Evolutionary conservation across 1,140 invertebrate species (phyloP), one percentile per base, ranked within the genome.

Genomic region (Gryllus bimaculatus): DNA sequence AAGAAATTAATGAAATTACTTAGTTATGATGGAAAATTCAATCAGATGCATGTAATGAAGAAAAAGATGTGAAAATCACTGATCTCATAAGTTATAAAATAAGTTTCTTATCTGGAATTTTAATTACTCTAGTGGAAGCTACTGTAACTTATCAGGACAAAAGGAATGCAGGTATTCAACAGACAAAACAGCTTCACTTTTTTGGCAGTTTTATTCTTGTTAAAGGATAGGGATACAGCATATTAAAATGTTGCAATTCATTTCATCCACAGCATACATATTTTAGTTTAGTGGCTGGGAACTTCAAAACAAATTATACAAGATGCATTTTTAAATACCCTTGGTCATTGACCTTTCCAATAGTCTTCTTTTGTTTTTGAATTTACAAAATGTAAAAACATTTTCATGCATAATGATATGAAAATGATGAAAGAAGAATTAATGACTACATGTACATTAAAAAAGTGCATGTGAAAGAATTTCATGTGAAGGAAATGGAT

Each of bases 381-480:
- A 66, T 66, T 66, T 66, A 66, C 54, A 66, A 66, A 66, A 66
- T 66, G 54, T 66, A 66, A 66, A 66, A 66, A 66, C 54, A 66
- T 18, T 66, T 66, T 66, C 18, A 66, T 66, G 54, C 54, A 66
- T 66, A 66, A 66, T 66, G 54, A 66, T 66, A 66, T 66, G 54
- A 18, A 66, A 66, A 66, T 66, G 54, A 66, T 66, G 54, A 66
- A 66, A 66, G 54, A 66, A 66, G 54, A 18, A 66, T 66, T 10
- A 66, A 66, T 10, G 2, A 66, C 54, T 66, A 66, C 54, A 66
- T 66, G 54, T 66, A 66, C 54, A 66, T 66, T n/a, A 66, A 66
- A 66, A 66, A 66, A 66, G 54, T 66, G 54, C 54, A 66, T 66
- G 54, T 66, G 54, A 66, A 66, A 66, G 54, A 66, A 66, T 66